Conservation (phyloP, 2,797 vertebrate species). For the Trichosurus vulpecula region DNA sequence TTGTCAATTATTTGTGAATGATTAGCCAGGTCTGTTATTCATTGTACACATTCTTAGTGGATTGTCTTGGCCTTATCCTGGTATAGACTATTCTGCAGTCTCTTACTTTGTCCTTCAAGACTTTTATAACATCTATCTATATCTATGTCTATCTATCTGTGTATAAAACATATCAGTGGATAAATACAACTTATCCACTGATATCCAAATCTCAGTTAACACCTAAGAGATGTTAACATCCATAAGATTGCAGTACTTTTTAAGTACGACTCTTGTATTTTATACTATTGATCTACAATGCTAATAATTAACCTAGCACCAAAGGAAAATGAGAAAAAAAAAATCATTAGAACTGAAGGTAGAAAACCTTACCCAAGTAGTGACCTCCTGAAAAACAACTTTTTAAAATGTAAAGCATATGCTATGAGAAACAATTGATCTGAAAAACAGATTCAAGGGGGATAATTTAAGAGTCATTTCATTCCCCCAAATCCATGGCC, state of each 20-base stretch:
- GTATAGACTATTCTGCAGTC: background rate
- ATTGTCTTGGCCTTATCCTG: background rate
- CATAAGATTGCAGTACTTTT: background rate
- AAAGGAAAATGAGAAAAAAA: background rate
- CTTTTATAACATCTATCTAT: background rate
- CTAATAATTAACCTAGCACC: background rate
- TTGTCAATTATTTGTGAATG: background rate
- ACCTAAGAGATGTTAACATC: no score
- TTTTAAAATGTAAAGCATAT: background rate
- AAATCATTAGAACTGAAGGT: background rate
- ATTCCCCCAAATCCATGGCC: background rate
- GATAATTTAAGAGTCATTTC: background rate
- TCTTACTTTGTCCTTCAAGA: background rate
- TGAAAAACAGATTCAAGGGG: background rate
- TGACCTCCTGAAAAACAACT: background rate
- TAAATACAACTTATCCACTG: background rate
- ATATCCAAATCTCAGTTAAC: background rate
- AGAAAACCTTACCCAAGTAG: background rate
- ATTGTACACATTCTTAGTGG: background rate
- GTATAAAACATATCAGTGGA: no score
- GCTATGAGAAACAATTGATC: background rate
- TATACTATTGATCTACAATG: background rate
- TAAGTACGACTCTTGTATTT: background rate
- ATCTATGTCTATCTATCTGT: no score
- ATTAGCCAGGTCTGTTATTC: background rate